These are phyloP conservation scores for Emys orbicularis DNA, from an alignment of 2,797 vertebrate genomes.

Conservation along the genomic window DNA sequence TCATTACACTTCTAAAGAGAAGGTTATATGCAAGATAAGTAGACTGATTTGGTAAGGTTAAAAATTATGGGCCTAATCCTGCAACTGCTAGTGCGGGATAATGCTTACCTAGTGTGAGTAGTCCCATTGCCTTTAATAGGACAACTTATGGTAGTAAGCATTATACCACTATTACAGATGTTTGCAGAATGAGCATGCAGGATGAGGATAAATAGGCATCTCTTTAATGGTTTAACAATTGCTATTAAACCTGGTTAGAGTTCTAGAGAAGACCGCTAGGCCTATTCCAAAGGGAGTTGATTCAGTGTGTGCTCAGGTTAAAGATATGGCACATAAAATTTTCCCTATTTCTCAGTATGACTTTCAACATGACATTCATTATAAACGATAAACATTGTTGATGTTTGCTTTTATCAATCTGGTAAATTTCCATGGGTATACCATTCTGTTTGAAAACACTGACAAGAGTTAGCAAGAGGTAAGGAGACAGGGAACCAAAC, in stretches of 20 bases:
- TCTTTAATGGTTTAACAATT: background rate
- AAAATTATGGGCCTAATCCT: constrained; percentile 54
- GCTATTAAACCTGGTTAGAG: rapidly evolving
- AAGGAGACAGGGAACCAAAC: background rate
- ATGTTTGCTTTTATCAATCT: background rate
- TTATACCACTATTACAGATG: constrained; percentile 18
- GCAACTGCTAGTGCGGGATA: constrained; percentile 7
- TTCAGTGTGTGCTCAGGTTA: background rate
- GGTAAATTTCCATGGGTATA: background rate
- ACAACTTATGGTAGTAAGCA: constrained; percentile 18
- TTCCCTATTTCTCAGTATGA: background rate
- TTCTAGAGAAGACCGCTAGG: background rate
- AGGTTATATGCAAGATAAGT: constrained; percentile 61
- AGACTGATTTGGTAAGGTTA: constrained; percentile 64
- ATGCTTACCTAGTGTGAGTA: constrained; percentile 11
- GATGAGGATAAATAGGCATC: background rate
- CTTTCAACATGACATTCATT: background rate
- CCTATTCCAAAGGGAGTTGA: background rate
- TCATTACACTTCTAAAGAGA: constrained; percentile 62
- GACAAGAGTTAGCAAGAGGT: background rate
- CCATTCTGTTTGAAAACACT: background rate
- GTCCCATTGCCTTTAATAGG: constrained; percentile 19
- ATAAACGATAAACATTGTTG: background rate
- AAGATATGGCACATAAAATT: background rate
- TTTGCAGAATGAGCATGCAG: background rate